A percentile compares a stretch with the other conserved stretches of the same genome.
Evolutionary conservation across 2,797 vertebrate genomes (phyloP).

Genomic region (Poeciliopsis turneri): DNA sequence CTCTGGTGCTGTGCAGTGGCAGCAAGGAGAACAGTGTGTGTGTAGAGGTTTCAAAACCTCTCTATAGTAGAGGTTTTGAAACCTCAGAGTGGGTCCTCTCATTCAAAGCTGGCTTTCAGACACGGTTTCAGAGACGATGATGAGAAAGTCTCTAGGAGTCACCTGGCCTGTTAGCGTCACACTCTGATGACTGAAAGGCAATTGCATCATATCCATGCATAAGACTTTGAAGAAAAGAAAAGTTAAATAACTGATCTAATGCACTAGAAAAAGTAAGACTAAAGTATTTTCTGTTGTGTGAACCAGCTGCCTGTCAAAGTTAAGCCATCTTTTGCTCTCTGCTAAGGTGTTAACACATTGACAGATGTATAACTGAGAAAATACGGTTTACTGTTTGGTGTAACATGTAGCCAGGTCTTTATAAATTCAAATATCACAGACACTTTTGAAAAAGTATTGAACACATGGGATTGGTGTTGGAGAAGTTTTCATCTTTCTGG

Average conservation of each 20-base stretch:
- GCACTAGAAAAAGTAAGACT: background rate
- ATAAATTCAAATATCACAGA: background rate
- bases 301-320: background rate
- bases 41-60: background rate
- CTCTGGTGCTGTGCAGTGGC: constrained; percentile 55
- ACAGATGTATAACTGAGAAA: background rate
- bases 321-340: background rate
- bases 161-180: constrained; percentile 31
- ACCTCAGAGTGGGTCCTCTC: constrained; percentile 42
- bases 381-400: background rate
- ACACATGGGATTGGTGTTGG: background rate
- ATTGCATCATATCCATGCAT: constrained; percentile 22
- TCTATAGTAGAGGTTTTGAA: constrained; percentile 28
- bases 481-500: background rate
- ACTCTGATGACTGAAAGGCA: constrained; percentile 41
- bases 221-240: constrained; percentile 15
- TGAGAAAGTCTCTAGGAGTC: constrained; percentile 53
- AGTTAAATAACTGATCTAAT: background rate
- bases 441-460: background rate
- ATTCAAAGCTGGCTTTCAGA: constrained; percentile 42
- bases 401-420: background rate
- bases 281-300: background rate
- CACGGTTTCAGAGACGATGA: constrained; percentile 44
- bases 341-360: too few relatives aligned
- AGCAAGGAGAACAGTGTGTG: background rate